Evolutionary conservation across 2,113 vertebrate species (phyloP).

Genomic region (Reinhardtius hippoglossoides): DNA sequence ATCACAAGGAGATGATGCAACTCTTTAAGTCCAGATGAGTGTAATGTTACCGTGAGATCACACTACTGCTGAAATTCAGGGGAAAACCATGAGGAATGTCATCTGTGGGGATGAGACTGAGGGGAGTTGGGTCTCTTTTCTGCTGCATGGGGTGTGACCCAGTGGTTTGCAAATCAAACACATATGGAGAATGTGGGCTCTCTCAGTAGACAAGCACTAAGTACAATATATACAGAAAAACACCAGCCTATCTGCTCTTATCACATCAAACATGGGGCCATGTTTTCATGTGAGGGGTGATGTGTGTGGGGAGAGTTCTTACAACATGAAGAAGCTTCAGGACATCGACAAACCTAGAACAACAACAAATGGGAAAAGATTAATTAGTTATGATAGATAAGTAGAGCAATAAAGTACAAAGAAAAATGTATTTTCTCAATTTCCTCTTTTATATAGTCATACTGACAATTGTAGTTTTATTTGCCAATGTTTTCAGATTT

Average conservation of each 20-base stretch:
- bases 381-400: neutral
- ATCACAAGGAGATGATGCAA: neutral
- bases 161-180: conserved; percentile 47
- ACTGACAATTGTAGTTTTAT: neutral
- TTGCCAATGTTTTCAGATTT: conserved; percentile 3
- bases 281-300: conserved; percentile 12
- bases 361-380: neutral
- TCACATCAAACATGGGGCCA: conserved; percentile 4
- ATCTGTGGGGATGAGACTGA: conserved; percentile 13
- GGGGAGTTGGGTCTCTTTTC: conserved; percentile 20
- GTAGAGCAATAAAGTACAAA: neutral
- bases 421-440: neutral
- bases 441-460: neutral
- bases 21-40: neutral
- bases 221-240: conserved; percentile 34
- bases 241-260: conserved; percentile 3
- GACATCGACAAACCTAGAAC: conserved; percentile 94
- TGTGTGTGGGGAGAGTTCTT: conserved; percentile 81
- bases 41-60: conserved; percentile 10
- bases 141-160: conserved; percentile 40
- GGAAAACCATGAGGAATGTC: conserved; percentile 52
- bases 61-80: neutral
- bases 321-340: conserved; percentile 97
- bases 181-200: conserved; percentile 63
- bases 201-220: neutral